phyloP scores from a whole-genome alignment of 2,797 vertebrate genomes.

The Gallinago solitaria region DNA sequence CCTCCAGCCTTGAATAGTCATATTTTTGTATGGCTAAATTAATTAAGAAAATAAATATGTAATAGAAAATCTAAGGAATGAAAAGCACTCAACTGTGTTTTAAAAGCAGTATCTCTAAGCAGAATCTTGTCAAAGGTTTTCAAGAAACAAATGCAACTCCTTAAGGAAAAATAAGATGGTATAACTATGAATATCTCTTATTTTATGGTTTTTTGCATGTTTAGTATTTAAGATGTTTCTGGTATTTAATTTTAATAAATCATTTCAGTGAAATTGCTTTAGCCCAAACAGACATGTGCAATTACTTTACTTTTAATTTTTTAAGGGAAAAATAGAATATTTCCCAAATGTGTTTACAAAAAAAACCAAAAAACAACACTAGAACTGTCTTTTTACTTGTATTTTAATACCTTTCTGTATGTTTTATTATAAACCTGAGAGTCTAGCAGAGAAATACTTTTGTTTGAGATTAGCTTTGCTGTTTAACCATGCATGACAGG shows the following conservation, averaged over 20 bases:
- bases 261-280: not conserved
- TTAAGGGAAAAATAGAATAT: not conserved
- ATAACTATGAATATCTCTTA: not conserved
- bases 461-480: not conserved
- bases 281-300: not conserved
- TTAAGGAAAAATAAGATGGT: not conserved
- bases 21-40: slow-evolving; percentile 7
- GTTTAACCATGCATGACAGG: not conserved
- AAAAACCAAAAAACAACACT: not conserved
- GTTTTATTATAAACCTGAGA: not conserved
- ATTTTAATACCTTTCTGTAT: not conserved
- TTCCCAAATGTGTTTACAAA: not conserved
- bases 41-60: slow-evolving; percentile 39
- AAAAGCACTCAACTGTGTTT: not conserved
- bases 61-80: not conserved
- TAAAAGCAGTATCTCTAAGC: not conserved
- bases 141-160: not conserved
- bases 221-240: not conserved
- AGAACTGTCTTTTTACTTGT: not conserved
- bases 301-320: not conserved
- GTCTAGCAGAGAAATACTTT: not conserved
- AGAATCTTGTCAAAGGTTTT: not conserved
- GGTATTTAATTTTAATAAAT: not conserved
- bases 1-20: not conserved
- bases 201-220: not conserved